Base-by-base conservation (phyloP, 1,140 invertebrate genomes). In the Drosophila takahashii region DNA sequence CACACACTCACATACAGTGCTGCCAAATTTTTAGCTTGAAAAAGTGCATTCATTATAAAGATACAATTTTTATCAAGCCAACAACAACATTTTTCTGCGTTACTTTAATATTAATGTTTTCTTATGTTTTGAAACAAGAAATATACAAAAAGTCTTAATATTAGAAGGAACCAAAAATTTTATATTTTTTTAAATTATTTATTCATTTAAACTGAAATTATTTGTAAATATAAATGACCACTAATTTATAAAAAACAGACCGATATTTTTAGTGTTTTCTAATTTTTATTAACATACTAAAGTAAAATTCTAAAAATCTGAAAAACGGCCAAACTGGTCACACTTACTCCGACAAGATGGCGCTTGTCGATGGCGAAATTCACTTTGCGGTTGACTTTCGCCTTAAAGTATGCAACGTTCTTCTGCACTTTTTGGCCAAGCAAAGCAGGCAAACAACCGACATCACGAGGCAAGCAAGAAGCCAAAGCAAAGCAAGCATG, bases 361-460 rank as follows among this genome's bases (percentile, higher is more conserved):
- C 75, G 58, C 47, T 64, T 75, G 83, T 70, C 80, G 71, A 89
- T 83, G 78, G 66, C 56, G 60, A 50, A 89, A 89, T 84, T 78
- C 76, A 83, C 72, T 81, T 87, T 87, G 79, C 56, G 83, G 79
- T 80, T 77, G 76, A 64, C 76, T 79, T 72, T 61, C 44, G 57
- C 54, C 74, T 71, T 66, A 58, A 85, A 85, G 77, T 79, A 76
- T 83, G 83, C 83, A 79, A 51, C 47, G 34, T 18, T 32, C 52
- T 80, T 58, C 42, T 72, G 75, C 71, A 71, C 16, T 64, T 75
- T 64, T 74, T 64, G 37, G 57, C 26, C 27, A 11, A 9, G 32
- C 60, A 70, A 37, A 58, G 51, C 41, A 76, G 59, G 71, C 67
- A 89, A 87, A 87, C 22, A 22, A 22, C 22, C 22, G 22, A 22